Evolutionary conservation across 2,113 vertebrate genomes (phyloP).

Genomic region (Charina bottae): DNA sequence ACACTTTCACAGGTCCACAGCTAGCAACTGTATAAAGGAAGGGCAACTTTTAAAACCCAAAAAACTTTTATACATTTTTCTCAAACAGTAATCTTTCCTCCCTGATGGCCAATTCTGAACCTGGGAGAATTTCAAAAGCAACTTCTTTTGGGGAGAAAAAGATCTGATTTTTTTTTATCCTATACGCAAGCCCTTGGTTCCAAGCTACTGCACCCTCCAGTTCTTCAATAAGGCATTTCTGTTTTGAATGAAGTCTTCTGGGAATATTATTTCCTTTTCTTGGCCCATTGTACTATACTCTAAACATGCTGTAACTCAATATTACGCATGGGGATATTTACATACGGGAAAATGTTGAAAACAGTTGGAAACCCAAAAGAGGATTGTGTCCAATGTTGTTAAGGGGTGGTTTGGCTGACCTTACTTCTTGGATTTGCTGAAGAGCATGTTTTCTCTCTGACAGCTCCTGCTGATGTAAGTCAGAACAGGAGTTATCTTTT

Average conservation of each 20-base stretch:
- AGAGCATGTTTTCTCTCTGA: slow-evolving; percentile 39
- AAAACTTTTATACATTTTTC: not conserved
- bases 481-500: slow-evolving; percentile 40
- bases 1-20: not conserved
- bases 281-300: not conserved
- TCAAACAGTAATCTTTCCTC: not conserved
- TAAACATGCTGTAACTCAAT: slow-evolving; percentile 38
- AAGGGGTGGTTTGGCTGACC: slow-evolving; percentile 45
- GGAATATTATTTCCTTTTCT: slow-evolving; percentile 22
- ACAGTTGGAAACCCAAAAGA: slow-evolving; percentile 31
- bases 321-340: slow-evolving; percentile 52
- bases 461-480: slow-evolving; percentile 41
- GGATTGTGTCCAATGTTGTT: slow-evolving; percentile 45
- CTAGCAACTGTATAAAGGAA: not conserved
- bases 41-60: not conserved
- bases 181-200: too few species aligned
- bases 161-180: not conserved
- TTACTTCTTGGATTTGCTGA: slow-evolving; percentile 33
- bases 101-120: not conserved
- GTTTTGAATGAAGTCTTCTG: slow-evolving; percentile 48
- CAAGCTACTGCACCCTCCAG: not conserved
- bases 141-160: too few species aligned
- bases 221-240: slow-evolving; percentile 24
- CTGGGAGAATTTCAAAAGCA: not conserved
- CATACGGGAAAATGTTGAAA: slow-evolving; percentile 44